These are phyloP conservation scores for Neogale vison DNA, from an alignment of 2,113 vertebrate species.

Conservation along the genomic window DNA sequence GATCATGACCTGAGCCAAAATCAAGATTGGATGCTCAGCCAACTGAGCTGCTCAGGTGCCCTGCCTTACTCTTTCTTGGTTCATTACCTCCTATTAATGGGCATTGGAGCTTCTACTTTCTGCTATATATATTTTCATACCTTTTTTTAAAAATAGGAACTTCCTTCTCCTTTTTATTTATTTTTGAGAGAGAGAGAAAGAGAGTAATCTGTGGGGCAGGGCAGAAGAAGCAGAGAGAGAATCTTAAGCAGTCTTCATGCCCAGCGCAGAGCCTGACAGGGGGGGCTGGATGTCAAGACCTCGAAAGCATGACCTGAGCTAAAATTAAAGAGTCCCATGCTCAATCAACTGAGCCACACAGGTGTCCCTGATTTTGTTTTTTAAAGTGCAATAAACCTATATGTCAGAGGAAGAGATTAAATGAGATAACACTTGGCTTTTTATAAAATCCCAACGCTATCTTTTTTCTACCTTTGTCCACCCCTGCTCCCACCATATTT, in stretches of 20 bases:
- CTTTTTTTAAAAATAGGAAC: not conserved
- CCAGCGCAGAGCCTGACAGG: not conserved
- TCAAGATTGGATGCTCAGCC: not conserved
- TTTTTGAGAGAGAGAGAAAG: not conserved
- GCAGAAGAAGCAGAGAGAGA: not conserved
- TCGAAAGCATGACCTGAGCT: not conserved
- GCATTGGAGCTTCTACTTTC: not conserved
- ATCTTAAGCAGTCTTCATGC: not conserved
- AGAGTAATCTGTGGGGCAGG: not conserved
- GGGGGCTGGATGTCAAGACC: not conserved
- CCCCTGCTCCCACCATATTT: not conserved
- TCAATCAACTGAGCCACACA: not conserved
- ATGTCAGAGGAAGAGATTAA: not conserved
- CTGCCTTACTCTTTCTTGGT: not conserved
- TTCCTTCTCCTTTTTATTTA: not conserved
- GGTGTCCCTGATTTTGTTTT: not conserved
- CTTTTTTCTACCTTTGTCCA: not conserved
- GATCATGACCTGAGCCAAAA: not conserved
- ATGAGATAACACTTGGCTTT: not conserved
- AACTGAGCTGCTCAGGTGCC: not conserved
- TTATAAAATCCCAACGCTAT: not conserved
- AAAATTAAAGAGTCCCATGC: not conserved
- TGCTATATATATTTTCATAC: not conserved
- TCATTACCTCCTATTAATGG: not conserved
- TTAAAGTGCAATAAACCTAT: not conserved